Conservation (phyloP, 2,888 invertebrate species). For the Athalia rosae region DNA sequence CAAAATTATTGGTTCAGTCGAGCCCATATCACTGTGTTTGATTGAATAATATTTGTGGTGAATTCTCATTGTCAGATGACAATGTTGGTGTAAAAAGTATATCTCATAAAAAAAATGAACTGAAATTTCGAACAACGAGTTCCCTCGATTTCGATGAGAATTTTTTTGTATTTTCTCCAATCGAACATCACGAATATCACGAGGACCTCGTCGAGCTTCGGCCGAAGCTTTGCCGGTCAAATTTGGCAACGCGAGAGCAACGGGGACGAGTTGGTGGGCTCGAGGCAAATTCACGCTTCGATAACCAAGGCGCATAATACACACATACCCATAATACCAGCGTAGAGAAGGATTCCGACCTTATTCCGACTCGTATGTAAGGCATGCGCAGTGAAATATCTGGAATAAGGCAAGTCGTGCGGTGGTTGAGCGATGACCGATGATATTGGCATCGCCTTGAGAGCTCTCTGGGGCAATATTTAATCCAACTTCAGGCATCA, state of each 20-base stretch:
- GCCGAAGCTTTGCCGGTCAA: constrained; percentile 21
- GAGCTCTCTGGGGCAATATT: constrained; percentile 21
- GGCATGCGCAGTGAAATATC: not conserved
- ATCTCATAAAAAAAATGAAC: too few species aligned
- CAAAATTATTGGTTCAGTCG: too few species aligned
- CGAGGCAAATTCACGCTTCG: constrained; percentile 25
- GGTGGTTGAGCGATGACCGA: constrained; percentile 31
- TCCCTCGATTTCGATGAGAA: too few species aligned
- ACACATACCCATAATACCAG: too few species aligned
- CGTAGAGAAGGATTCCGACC: constrained; percentile 4
- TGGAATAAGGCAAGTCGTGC: constrained; percentile 2
- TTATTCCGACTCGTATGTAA: not conserved
- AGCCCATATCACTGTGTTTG: too few species aligned
- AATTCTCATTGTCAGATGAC: too few species aligned
- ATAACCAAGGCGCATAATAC: constrained; percentile 16
- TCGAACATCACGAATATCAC: not conserved
- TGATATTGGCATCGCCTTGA: constrained; percentile 34
- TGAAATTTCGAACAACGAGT: too few species aligned
- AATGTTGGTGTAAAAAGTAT: too few species aligned
- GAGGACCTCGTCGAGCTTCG: constrained; percentile 5
- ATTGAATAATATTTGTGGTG: too few species aligned
- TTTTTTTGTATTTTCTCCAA: too few species aligned
- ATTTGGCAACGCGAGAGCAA: constrained; percentile 20
- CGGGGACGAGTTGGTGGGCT: constrained; percentile 6
- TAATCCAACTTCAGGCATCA: constrained; percentile 33